Percentiles rank a stretch among this genome's conserved stretches.
Conservation (phyloP, 2,888 invertebrate species). For the Phortica okadai region DNA sequence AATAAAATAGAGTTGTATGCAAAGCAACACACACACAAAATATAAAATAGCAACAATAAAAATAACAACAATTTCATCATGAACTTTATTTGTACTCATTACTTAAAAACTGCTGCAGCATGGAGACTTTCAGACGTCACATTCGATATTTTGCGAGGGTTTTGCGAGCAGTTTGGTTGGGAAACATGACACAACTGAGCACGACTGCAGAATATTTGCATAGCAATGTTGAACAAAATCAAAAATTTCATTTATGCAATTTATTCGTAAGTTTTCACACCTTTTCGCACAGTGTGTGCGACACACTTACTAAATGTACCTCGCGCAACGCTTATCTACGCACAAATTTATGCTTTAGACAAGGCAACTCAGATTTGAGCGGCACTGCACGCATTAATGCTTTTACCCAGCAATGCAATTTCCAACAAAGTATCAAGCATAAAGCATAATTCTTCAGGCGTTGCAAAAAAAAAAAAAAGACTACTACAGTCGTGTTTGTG, state of each 20-base stretch:
- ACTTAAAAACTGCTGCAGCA: background rate
- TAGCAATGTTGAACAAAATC: no score
- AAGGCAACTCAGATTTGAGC: background rate
- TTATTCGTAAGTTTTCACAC: no score
- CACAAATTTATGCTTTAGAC: background rate
- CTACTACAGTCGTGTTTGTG: background rate
- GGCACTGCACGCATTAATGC: background rate
- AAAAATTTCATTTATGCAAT: no score
- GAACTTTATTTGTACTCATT: slow-evolving; percentile 18
- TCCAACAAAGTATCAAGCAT: background rate
- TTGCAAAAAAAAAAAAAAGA: background rate
- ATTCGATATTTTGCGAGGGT: background rate
- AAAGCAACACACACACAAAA: slow-evolving; percentile 16
- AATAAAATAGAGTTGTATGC: slow-evolving; percentile 56
- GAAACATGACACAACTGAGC: background rate
- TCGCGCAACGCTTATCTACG: background rate
- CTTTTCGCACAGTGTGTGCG: background rate
- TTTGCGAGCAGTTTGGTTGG: background rate
- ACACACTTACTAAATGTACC: background rate
- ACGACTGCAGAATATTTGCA: no score
- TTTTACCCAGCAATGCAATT: background rate
- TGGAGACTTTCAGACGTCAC: background rate
- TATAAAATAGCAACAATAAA: slow-evolving; percentile 5
- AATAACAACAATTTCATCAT: slow-evolving; percentile 12
- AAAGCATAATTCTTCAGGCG: slow-evolving; percentile 4